Conservation (phyloP, 2,888 invertebrate species). For the Keiferia lycopersicella region DNA sequence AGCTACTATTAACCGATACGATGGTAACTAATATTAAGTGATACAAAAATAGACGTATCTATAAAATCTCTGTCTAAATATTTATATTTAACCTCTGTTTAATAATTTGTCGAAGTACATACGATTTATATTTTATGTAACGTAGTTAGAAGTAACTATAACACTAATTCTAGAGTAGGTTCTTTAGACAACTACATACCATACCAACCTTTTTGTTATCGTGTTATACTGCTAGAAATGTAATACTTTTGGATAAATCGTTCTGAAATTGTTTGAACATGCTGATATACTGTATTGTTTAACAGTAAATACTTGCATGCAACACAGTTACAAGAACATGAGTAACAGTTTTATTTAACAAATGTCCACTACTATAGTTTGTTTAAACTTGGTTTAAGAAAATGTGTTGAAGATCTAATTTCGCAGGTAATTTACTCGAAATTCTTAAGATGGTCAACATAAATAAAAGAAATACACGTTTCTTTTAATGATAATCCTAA, state of each 20-base stretch:
- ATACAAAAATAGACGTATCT: too few species aligned
- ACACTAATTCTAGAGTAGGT: neutral
- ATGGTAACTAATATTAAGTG: too few species aligned
- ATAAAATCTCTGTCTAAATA: too few species aligned
- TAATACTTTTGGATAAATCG: neutral
- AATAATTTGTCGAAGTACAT: neutral
- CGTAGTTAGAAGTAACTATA: too few species aligned
- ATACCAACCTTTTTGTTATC: too few species aligned
- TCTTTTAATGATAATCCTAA: too few species aligned
- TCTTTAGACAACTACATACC: too few species aligned
- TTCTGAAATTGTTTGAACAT: conserved; percentile 29
- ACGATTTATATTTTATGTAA: conserved; percentile 17
- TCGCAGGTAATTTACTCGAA: neutral
- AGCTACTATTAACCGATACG: too few species aligned
- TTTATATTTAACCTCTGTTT: too few species aligned
- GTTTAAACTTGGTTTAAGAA: neutral
- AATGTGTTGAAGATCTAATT: neutral
- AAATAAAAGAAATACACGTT: too few species aligned
- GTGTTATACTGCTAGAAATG: neutral
- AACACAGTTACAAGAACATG: conserved; percentile 16
- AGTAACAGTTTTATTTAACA: conserved; percentile 23
- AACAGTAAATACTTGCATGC: conserved; percentile 23
- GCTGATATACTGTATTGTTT: conserved; percentile 28
- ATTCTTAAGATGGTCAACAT: too few species aligned
- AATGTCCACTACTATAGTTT: conserved; percentile 29